Evolutionary conservation across 2,888 invertebrate genomes (phyloP), one percentile per base, ranked within the genome.

Genomic region (Stictocephala bisonia): DNA sequence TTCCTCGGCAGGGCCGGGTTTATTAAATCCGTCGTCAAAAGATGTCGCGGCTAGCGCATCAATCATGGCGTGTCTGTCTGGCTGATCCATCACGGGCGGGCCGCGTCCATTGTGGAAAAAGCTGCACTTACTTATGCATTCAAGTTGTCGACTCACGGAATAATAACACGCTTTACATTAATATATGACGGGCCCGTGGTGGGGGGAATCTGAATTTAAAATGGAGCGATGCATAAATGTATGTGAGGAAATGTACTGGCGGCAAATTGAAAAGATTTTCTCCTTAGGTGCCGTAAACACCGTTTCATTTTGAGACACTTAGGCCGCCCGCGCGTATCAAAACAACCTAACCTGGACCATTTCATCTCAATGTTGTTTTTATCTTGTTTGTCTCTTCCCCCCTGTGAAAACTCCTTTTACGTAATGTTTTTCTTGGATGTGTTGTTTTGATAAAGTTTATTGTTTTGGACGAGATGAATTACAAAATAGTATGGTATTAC

Each of bases 121-220:
- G 77, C 77, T 76, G 73, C 77, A 75, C 77, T 79, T 79, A 79
- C 79, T 79, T 79, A 79, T 79, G 71, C 79, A 79, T 79, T 79
- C 79, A 78, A 78, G 76, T 77, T 76, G 77, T 77, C 78, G 58
- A 22, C 71, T 18, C 76, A 40, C 48, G 76, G 79, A 79, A 79
- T 79, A 79, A 79, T 87, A 87, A 87, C 87, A 87, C 87, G 86
- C 87, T 87, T 87, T 86, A 86, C 87, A 87, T 87, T 87, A 85
- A 80, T 81, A 79, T 80, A 80, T 80, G 79, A 76, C 77, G 78
- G 41, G 4, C n/a, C 31, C n/a, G 35, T 53, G 48, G 79, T 76
- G 80, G 82, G 80, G 79, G 80, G 81, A 84, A 85, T 84, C 84
- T 84, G 84, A 84, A 85, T 85, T 85, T 84, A 83, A 83, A 82